Evolutionary conservation across 2,113 vertebrate species (phyloP), one percentile per base, ranked within the genome.

Genomic region (Hyperopisus bebe): DNA sequence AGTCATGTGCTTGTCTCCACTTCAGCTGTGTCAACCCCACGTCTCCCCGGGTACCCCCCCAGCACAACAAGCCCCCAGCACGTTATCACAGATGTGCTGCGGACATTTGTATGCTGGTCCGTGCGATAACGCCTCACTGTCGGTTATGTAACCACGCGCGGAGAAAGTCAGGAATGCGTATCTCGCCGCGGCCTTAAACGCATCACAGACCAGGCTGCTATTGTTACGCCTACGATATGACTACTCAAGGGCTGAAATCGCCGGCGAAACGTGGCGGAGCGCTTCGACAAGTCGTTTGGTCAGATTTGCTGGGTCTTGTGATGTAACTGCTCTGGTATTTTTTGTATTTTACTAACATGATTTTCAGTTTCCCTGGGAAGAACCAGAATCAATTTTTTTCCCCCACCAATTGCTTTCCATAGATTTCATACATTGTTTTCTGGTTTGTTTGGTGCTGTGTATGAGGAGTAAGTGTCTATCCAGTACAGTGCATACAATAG

Each of bases 1-100:
- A 89, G 53, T 89, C 82, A 89, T 85, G 21, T 55, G 89, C 88
- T 84, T 58, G 77, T 84, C 48, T 83, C 74, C 42, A 85, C 89
- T 85, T 85, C 50, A 62, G 48, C 11, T 66, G 31, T n/a, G n/a
- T 58, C 42, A 21, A 44, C 84, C 17, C 55, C 24, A n/a, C 24
- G 0, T 51, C 70, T 77, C 51, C 48, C 84, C 31, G 7, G n/a
- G n/a, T 24, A 5, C 9, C 46, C 27, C 48, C 48, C 48, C 10
- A 24, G 39, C 24, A 13, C 21, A 42, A 47, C 10, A 21, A 70
- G 5, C 47, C 86, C 48, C 21, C 46, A 2, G 42, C 83, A 35
- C 50, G 7, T 55, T 39, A 31, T 46, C 44, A 46, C 86, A 27
- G 62, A 31, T 44, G 27, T 46, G 74, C 44, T 21, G 66, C 13